Conservation (phyloP, 2,113 vertebrate genomes). For the Ranitomeya variabilis region DNA sequence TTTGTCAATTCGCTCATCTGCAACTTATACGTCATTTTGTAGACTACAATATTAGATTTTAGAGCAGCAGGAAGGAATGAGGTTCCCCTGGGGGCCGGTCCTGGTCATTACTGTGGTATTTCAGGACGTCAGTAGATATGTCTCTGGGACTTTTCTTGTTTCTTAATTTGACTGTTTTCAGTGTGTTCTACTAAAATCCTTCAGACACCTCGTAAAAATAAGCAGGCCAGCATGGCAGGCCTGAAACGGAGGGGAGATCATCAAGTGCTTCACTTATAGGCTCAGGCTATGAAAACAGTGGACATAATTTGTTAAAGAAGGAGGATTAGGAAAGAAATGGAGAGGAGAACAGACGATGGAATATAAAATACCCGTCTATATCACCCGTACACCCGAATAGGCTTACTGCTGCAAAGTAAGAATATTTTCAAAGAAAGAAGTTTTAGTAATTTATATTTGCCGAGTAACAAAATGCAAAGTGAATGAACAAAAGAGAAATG, state of each 20-base stretch:
- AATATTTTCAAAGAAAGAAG: too few species aligned
- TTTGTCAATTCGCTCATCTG: too few species aligned
- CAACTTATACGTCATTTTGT: not conserved
- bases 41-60: not conserved
- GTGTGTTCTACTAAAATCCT: not conserved
- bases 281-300: not conserved
- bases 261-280: not conserved
- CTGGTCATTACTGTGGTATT: slow-evolving; percentile 15
- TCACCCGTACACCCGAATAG: too few species aligned
- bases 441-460: too few species aligned
- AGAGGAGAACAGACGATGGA: not conserved
- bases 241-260: not conserved
- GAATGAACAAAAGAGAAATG: too few species aligned
- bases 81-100: not conserved
- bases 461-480: too few species aligned
- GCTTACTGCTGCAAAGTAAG: too few species aligned
- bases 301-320: not conserved
- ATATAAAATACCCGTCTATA: not conserved
- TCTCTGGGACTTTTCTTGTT: not conserved
- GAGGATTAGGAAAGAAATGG: not conserved
- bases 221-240: not conserved
- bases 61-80: not conserved
- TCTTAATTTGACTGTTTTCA: slow-evolving; percentile 2
- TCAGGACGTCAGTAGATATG: not conserved
- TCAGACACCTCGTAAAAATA: slow-evolving; percentile 35